Percentiles rank a stretch among this genome's conserved stretches.
Conservation (phyloP, 35 echinoderm and acorn worm genomes). For the Lytechinus variegatus region DNA sequence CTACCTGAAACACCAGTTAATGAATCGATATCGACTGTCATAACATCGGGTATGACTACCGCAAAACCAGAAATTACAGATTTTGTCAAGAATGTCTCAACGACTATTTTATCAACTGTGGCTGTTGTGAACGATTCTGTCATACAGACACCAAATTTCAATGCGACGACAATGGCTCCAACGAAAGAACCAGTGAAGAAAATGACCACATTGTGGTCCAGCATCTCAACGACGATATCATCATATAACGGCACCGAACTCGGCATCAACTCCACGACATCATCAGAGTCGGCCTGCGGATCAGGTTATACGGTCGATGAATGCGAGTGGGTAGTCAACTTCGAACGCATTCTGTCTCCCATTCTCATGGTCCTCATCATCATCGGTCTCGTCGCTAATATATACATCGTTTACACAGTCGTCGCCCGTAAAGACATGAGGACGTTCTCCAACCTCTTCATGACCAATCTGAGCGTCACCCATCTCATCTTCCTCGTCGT, state of each 20-base stretch:
- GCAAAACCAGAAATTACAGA: neutral
- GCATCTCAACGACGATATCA: neutral
- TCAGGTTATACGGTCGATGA: neutral
- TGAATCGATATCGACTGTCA: neutral
- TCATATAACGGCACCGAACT: neutral
- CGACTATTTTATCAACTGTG: neutral
- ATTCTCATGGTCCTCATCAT: slow-evolving; percentile 30
- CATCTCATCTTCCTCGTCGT: slow-evolving; percentile 1
- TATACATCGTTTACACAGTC: slow-evolving; percentile 5
- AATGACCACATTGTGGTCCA: neutral
- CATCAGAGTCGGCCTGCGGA: slow-evolving; percentile 5
- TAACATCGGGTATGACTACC: neutral
- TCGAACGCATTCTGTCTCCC: slow-evolving; percentile 5
- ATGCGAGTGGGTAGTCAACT: neutral
- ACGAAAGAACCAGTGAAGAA: neutral
- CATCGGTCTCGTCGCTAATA: neutral
- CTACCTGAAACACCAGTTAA: neutral
- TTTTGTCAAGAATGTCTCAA: neutral
- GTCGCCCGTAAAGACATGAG: slow-evolving; percentile 14
- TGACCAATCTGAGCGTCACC: slow-evolving; percentile 17
- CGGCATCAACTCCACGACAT: neutral
- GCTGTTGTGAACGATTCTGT: neutral
- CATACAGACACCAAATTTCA: neutral
- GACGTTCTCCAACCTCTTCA: slow-evolving; percentile 31
- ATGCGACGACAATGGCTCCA: neutral